Evolutionary conservation across 2,888 invertebrate genomes (phyloP), one percentile per base, ranked within the genome.

Genomic region (Drosophila buzzatii): DNA sequence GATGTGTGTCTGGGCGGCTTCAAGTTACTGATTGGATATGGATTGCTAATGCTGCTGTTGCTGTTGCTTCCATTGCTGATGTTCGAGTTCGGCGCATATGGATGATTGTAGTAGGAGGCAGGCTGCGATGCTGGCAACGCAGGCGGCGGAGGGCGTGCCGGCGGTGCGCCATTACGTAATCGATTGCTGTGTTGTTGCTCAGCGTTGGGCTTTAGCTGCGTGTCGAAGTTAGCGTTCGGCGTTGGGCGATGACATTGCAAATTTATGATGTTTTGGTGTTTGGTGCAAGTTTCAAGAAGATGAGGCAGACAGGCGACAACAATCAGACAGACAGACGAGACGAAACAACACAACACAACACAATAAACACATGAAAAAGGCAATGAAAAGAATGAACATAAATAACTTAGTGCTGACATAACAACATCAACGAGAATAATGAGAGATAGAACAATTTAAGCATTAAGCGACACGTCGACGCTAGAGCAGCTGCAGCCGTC

Each of bases 131-230:
- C 39, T 44, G 60, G 31, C 45, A 44, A 53, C 63, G 51, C 47
- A 51, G 86, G 89, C 9, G 89, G 89, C 55, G 87, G 86, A 7
- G 89, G 89, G 4, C 86, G 76, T 41, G 80, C 73, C 9, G 86
- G 84, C 39, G 84, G 81, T 31, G 79, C 81, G 51, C 78, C 89
- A 53, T 81, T 76, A 27, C 78, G 71, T 33, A 77, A 68, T 63
- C 89, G 84, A 69, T 68, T 67, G 78, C 82, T 88, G 58, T 90
- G 85, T 41, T 91, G 88, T 82, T 51, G 51, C 18, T 91, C 86
- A 70, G 73, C 41, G 55, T 63, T 78, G 70, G 92, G 92, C 80
- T 93, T 93, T 76, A 92, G 90, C 93, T 93, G 90, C 73, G 59
- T 61, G 79, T 79, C 61, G 69, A 39, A 56, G 77, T 75, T 76